These are phyloP conservation scores for Cheirogaleus medius DNA, from an alignment of 2,113 vertebrate species.

Conservation along the genomic window DNA sequence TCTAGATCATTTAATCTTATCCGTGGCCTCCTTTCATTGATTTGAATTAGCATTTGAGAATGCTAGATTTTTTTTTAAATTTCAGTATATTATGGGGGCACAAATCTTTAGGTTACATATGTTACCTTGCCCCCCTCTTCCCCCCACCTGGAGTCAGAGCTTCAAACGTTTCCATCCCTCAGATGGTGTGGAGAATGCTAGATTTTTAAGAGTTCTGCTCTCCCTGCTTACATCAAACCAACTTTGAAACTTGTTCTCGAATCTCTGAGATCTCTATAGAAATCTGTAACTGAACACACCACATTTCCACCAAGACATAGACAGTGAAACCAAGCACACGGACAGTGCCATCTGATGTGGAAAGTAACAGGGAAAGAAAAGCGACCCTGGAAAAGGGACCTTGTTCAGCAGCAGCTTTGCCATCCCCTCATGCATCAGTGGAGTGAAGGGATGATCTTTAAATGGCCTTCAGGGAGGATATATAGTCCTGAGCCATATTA, in stretches of 20 bases:
- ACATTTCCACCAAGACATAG: neutral
- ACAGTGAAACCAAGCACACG: neutral
- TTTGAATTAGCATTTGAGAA: neutral
- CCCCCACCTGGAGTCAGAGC: no score
- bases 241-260: conserved; percentile 4
- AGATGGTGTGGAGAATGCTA: neutral
- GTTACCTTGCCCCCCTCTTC: no score
- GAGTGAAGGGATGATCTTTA: neutral
- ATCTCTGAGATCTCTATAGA: neutral
- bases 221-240: neutral
- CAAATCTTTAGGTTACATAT: no score
- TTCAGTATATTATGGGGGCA: no score
- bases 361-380: neutral
- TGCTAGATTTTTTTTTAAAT: neutral
- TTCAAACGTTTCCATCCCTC: no score
- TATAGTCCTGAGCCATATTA: neutral
- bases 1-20: neutral
- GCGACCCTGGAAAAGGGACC: neutral
- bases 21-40: fast-evolving
- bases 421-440: neutral
- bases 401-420: neutral
- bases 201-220: neutral
- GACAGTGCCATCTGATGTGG: neutral
- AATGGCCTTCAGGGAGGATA: neutral
- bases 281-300: conserved; percentile 14